A percentile compares a stretch with the other conserved stretches of the same genome.
Conservation (phyloP, 2,113 vertebrate genomes). For the Maccullochella peelii region DNA sequence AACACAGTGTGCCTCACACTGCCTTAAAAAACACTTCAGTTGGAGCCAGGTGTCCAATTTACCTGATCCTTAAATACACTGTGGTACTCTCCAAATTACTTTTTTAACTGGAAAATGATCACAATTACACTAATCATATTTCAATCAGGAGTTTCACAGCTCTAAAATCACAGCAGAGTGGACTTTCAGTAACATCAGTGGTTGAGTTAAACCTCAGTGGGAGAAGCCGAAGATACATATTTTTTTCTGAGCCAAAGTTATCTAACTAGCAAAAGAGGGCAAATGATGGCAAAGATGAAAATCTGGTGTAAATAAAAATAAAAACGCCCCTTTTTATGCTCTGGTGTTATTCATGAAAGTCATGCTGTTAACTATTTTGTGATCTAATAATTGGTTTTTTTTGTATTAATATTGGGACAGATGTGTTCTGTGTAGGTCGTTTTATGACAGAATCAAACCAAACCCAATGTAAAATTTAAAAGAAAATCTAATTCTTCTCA, state of each 20-base stretch:
- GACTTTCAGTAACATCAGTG: not conserved
- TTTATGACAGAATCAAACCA: not conserved
- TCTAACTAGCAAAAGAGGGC: not conserved
- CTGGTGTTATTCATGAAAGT: not conserved
- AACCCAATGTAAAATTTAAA: not conserved
- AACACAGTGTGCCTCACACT: slow-evolving; percentile 3
- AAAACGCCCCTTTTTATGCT: not conserved
- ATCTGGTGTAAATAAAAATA: not conserved
- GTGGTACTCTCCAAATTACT: not conserved
- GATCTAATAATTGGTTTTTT: not conserved
- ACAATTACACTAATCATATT: not conserved
- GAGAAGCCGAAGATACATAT: not conserved
- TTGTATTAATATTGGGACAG: not conserved
- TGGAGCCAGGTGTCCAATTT: not conserved
- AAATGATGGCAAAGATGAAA: not conserved
- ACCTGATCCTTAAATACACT: not conserved
- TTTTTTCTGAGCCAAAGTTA: not conserved
- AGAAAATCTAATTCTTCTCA: not conserved
- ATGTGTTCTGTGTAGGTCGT: not conserved
- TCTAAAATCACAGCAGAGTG: slow-evolving; percentile 5
- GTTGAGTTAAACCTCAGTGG: slow-evolving; percentile 1
- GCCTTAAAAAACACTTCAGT: slow-evolving; percentile 17
- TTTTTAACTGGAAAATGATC: not conserved
- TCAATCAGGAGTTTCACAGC: not conserved
- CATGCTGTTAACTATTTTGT: not conserved